A percentile compares a stretch with the other conserved stretches of the same genome.
Conservation (phyloP, 2,113 vertebrate species). For the Phaethon lepturus region DNA sequence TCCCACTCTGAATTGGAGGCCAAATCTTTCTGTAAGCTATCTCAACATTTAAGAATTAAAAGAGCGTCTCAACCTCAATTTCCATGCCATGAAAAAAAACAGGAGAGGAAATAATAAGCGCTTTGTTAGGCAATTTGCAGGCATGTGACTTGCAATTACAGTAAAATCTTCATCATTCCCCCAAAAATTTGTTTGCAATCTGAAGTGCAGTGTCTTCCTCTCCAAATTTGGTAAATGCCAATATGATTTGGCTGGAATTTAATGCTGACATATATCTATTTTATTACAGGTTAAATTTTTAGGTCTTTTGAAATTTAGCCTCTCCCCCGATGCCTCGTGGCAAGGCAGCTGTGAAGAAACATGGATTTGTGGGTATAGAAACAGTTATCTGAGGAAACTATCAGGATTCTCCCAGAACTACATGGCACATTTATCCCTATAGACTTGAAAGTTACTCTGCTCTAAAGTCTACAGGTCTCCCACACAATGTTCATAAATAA, state of each 20-base stretch:
- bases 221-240: background rate
- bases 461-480: background rate
- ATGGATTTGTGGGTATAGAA: background rate
- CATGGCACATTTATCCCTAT: background rate
- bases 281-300: background rate
- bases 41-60: slow-evolving; percentile 12
- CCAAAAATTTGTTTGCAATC: background rate
- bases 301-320: background rate
- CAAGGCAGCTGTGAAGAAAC: background rate
- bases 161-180: slow-evolving; percentile 5
- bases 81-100: background rate
- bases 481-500: slow-evolving; percentile 9
- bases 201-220: background rate
- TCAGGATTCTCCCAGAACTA: background rate
- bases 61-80: background rate
- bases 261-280: background rate
- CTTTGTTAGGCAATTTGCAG: slow-evolving; percentile 34
- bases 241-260: background rate
- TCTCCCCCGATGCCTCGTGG: background rate
- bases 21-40: background rate
- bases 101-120: background rate
- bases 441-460: background rate
- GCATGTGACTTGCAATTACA: slow-evolving; percentile 20
- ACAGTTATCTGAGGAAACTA: background rate
- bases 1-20: background rate